These are phyloP conservation scores for Climacteris rufus DNA, from an alignment of 2,113 vertebrate genomes.

Conservation along the genomic window DNA sequence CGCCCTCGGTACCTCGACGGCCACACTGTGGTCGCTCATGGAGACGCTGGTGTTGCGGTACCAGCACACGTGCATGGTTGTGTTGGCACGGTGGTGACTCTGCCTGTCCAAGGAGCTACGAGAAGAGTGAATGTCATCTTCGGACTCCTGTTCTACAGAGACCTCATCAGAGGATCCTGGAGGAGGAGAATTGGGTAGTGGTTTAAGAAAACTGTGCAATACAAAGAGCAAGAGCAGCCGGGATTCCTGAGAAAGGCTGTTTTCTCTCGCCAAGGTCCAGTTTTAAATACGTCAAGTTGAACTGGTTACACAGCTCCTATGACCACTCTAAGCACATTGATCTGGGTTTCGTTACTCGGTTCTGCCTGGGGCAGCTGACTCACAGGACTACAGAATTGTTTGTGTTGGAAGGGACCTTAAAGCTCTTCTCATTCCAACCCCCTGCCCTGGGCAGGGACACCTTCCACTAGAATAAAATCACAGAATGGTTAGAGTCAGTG, in stretches of 20 bases:
- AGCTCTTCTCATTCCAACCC: not conserved
- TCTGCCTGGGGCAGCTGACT: not conserved
- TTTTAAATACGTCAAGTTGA: not conserved
- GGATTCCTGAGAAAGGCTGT: not conserved
- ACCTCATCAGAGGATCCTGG: constrained; percentile 88
- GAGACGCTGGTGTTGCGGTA: constrained; percentile 94
- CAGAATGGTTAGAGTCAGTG: not conserved
- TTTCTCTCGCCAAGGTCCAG: not conserved
- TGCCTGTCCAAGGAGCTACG: constrained; percentile 84
- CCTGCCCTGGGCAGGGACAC: not conserved
- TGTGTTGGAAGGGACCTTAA: not conserved
- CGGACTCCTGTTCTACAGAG: constrained; percentile 86
- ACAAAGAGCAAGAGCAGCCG: not conserved
- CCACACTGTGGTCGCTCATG: constrained; percentile 89
- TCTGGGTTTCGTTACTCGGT: not conserved
- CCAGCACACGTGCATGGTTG: constrained; percentile 95
- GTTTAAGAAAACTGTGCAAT: not conserved
- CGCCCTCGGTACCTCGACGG: constrained; percentile 83
- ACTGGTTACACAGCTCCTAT: not conserved
- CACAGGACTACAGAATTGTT: not conserved
- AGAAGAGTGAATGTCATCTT: constrained; percentile 83
- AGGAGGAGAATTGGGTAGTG: constrained; percentile 29
- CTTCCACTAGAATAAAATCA: not conserved
- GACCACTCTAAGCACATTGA: not conserved
- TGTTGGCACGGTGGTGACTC: constrained; percentile 88